These are phyloP conservation scores for Apotomis capreana DNA, from an alignment of 2,888 invertebrate genomes.

Conservation along the genomic window DNA sequence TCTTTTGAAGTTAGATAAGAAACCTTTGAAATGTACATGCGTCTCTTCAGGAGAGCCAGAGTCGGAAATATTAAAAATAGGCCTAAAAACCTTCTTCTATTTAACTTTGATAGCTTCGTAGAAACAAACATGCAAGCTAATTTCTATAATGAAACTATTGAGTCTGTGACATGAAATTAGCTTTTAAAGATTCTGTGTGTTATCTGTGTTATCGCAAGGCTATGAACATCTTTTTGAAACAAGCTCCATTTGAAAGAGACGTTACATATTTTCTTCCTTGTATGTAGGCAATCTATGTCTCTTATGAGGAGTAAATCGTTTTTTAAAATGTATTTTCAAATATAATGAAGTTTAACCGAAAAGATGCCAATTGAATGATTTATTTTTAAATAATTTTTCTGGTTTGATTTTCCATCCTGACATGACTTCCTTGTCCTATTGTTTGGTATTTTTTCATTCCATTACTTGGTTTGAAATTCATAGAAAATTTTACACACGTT, in stretches of 20 bases:
- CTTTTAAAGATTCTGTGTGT: neutral
- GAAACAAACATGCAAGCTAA: conserved; percentile 35
- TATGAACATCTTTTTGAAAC: neutral
- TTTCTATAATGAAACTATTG: conserved; percentile 21
- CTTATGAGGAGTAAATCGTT: neutral
- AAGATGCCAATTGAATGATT: conserved; percentile 4
- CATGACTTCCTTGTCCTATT: too few relatives aligned
- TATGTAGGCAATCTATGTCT: too few relatives aligned
- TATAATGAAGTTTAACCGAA: neutral
- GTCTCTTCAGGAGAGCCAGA: conserved; percentile 18
- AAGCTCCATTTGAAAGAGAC: neutral
- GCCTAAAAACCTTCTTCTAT: neutral
- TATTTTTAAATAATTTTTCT: neutral
- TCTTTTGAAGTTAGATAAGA: conserved; percentile 1
- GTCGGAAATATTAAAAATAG: conserved; percentile 3
- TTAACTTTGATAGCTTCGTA: conserved; percentile 6
- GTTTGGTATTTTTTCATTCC: too few relatives aligned
- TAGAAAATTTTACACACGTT: too few relatives aligned
- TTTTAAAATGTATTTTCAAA: neutral
- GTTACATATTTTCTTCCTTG: neutral
- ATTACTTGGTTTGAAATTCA: too few relatives aligned
- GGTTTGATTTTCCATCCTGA: too few relatives aligned
- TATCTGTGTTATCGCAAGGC: neutral
- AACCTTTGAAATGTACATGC: conserved; percentile 22
- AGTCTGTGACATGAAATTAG: conserved; percentile 13